Base-by-base conservation (phyloP, 2,113 vertebrate genomes). In the Scalopus aquaticus region DNA sequence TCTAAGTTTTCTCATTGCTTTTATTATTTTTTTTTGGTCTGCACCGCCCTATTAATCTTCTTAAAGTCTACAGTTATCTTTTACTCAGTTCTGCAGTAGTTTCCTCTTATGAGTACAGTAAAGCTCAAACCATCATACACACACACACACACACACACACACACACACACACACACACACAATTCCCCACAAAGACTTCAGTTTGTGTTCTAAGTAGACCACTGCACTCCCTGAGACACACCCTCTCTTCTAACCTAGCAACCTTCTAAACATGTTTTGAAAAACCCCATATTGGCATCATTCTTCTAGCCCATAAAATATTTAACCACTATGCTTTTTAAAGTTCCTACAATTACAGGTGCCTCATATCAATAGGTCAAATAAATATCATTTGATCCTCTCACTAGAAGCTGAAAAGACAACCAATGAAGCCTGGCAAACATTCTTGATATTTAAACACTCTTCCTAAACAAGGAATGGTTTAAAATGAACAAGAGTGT, bases 381-480 rank as follows among this genome's bases (percentile, higher is more conserved):
- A 94, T 93, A 86, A 97, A 89, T 92, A 95, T 22, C 82, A 90
- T 58, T 93, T 96, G 89, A 92, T 95, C 81, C 49, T 74, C 91
- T 92, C 69, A 32, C 58, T 82, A 69, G 90, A 94, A 56, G 58
- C 93, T 91, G 76, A 83, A 93, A 91, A 93, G 67, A 65, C 35
- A 70, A 37, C 69, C 73, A 93, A 54, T 72, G 89, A 93, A 95
- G 84, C 32, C 64, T 60, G 94, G 91, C 64, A 93, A 97, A 92
- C 13, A 72, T 94, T 65, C 86, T 74, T 58, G 51, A 90, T 95
- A 58, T 58, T 73, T 85, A 92, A 96, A 94, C 82, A n/a, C 49
- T 88, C 69, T 95, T 88, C 58, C 39, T 78, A 76, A 89, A 64
- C 58, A 51, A 60, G 64, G 69, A 85, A 74, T n/a, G 54, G n/a